phyloP scores from a whole-genome alignment of 2,888 invertebrate species.

The Lysandra coridon region DNA sequence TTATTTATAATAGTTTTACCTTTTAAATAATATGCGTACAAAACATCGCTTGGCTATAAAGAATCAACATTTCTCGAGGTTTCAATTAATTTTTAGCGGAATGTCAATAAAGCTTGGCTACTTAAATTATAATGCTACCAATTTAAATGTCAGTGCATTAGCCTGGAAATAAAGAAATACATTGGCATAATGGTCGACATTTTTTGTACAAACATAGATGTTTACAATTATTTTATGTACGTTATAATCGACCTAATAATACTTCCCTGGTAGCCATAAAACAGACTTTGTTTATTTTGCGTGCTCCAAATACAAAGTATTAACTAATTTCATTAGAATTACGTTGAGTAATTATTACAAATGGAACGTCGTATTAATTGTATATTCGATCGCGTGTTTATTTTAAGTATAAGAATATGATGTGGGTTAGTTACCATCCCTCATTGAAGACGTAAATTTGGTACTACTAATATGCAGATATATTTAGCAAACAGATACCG shows the following conservation, averaged over 20 bases:
- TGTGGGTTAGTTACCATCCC: neutral
- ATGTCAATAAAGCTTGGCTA: no score
- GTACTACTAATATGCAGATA: no score
- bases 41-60: no score
- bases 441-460: neutral
- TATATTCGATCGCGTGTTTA: neutral
- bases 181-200: no score
- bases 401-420: neutral
- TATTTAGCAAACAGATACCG: no score
- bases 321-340: conserved; percentile 2
- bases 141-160: no score
- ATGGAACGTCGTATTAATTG: neutral
- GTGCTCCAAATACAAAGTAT: neutral
- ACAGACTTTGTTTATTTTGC: conserved; percentile 3
- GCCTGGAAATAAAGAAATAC: no score
- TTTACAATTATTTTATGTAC: neutral
- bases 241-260: neutral
- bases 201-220: neutral
- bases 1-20: no score
- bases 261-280: neutral
- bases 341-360: conserved; percentile 5
- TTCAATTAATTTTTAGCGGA: no score
- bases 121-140: no score
- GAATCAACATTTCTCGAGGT: no score
- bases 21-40: no score